These are phyloP conservation scores for Coptodon rendalli DNA, from an alignment of 2,113 vertebrate species.

Conservation along the genomic window DNA sequence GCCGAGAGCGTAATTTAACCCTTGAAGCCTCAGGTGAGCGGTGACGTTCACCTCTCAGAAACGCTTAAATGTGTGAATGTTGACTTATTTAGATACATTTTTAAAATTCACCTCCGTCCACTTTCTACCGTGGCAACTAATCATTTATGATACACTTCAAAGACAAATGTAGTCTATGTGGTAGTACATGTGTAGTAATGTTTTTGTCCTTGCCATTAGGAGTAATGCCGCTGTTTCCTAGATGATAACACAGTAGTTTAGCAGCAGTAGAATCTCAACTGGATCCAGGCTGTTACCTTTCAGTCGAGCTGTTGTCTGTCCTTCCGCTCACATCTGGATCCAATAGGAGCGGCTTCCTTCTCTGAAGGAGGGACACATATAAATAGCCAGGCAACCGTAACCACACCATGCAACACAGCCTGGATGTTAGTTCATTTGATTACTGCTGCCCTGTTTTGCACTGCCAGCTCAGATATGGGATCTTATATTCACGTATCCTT, in stretches of 20 bases:
- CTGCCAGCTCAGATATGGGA: constrained; percentile 30
- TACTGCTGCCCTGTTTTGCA: constrained; percentile 27
- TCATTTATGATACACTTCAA: neutral
- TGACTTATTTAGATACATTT: neutral
- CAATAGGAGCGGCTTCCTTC: constrained; percentile 69
- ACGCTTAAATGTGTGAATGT: neutral
- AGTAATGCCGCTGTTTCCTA: neutral
- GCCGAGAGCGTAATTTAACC: constrained; percentile 9
- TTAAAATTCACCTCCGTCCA: neutral
- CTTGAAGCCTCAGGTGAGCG: neutral
- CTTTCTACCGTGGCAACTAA: neutral
- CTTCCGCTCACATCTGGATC: constrained; percentile 72
- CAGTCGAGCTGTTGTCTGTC: constrained; percentile 35
- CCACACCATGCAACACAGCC: constrained; percentile 60
- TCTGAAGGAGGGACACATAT: constrained; percentile 62
- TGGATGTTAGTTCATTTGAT: constrained; percentile 46
- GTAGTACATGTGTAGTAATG: neutral
- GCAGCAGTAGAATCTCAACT: neutral
- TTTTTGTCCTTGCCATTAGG: neutral
- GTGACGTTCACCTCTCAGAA: neutral
- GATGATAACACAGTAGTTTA: neutral
- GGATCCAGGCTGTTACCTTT: constrained; percentile 46
- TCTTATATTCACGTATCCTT: neutral
- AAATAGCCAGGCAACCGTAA: constrained; percentile 70
- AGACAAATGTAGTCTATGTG: neutral